A percentile compares a stretch with the other conserved stretches of the same genome.
phyloP scores from a whole-genome alignment of 2,888 invertebrate species.

The Rambutsinella grinnellia region DNA sequence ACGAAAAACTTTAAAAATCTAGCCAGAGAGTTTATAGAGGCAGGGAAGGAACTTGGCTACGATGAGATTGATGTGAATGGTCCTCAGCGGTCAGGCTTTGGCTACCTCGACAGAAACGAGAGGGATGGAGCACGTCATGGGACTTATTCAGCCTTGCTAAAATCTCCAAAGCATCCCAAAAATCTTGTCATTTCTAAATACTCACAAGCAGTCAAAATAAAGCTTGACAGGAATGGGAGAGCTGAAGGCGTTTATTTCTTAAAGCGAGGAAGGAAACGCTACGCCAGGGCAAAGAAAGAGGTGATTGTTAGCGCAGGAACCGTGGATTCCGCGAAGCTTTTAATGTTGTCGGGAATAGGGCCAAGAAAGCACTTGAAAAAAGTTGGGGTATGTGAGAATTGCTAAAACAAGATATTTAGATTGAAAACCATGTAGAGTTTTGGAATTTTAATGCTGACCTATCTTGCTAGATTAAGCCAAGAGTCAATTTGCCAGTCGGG shows the following conservation, averaged over 20 bases:
- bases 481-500: constrained; percentile 56
- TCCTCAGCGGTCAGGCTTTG: constrained; percentile 44
- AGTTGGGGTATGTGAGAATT: constrained; percentile 27
- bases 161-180: constrained; percentile 29
- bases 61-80: constrained; percentile 53
- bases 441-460: too few relatives aligned
- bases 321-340: constrained; percentile 48
- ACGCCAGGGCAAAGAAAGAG: constrained; percentile 51
- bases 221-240: constrained; percentile 44
- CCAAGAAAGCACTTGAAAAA: constrained; percentile 43
- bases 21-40: constrained; percentile 44
- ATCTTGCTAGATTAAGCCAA: constrained; percentile 38
- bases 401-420: too few relatives aligned
- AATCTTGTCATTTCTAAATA: constrained; percentile 44
- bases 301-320: constrained; percentile 55
- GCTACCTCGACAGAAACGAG: constrained; percentile 30
- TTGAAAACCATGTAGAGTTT: too few relatives aligned
- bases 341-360: constrained; percentile 59
- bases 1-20: constrained; percentile 37
- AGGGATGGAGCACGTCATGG: constrained; percentile 36
- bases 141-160: constrained; percentile 36
- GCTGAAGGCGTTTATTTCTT: constrained; percentile 51
- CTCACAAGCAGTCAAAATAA: constrained; percentile 45
- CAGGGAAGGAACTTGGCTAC: constrained; percentile 53
- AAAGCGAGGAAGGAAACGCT: constrained; percentile 41